These are phyloP conservation scores for Drosophila neutralis DNA, from an alignment of 2,888 invertebrate species.

Conservation along the genomic window DNA sequence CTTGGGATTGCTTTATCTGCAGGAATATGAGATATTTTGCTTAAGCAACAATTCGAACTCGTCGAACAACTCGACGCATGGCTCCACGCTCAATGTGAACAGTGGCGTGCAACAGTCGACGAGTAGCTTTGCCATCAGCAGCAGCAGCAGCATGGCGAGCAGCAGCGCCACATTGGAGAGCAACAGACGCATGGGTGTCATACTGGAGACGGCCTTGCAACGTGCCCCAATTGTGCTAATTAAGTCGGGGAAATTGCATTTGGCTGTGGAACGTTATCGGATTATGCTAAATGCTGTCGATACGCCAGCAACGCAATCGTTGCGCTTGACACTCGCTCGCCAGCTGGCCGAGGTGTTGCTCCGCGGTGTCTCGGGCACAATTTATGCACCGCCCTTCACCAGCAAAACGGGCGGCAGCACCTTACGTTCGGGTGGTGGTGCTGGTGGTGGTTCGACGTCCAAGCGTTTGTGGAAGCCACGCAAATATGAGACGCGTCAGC, in stretches of 20 bases:
- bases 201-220: slow-evolving; percentile 95
- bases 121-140: slow-evolving; percentile 80
- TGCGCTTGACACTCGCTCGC: slow-evolving; percentile 92
- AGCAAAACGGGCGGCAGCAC: slow-evolving; percentile 70
- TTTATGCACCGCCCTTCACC: slow-evolving; percentile 86
- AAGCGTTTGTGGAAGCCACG: slow-evolving; percentile 94
- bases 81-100: slow-evolving; percentile 80
- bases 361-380: slow-evolving; percentile 91
- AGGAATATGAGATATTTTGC: slow-evolving; percentile 89
- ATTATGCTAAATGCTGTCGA: slow-evolving; percentile 95
- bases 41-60: slow-evolving; percentile 64
- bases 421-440: slow-evolving; percentile 81
- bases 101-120: slow-evolving; percentile 72
- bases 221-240: slow-evolving; percentile 94
- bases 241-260: slow-evolving; percentile 89
- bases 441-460: slow-evolving; percentile 45
- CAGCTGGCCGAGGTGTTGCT: slow-evolving; percentile 96
- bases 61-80: slow-evolving; percentile 70
- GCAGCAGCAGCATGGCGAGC: slow-evolving; percentile 78
- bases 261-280: slow-evolving; percentile 91
- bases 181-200: slow-evolving; percentile 89
- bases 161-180: slow-evolving; percentile 76
- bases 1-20: slow-evolving; percentile 95
- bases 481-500: slow-evolving; percentile 91
- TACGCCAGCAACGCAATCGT: slow-evolving; percentile 92